A percentile compares a stretch with the other conserved stretches of the same genome.
These are phyloP conservation scores for Phrynocephalus versicolor DNA, from an alignment of 2,113 vertebrate species.

Conservation along the genomic window DNA sequence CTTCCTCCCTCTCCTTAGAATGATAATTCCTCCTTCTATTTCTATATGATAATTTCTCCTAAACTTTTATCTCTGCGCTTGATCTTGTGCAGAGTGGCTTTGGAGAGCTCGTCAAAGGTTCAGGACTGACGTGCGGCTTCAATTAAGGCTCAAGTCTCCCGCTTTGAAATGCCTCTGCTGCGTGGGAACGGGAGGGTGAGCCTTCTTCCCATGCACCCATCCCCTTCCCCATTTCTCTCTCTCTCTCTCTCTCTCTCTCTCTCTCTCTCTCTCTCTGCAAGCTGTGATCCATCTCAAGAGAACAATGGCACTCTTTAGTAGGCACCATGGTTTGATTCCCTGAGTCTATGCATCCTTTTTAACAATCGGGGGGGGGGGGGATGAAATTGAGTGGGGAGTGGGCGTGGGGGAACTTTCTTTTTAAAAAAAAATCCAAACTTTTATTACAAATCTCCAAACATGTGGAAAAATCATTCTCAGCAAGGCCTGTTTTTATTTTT, in stretches of 20 bases:
- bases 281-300: neutral
- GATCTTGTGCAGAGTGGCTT: slow-evolving; percentile 18
- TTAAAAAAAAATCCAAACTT: no score
- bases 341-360: no score
- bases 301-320: no score
- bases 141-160: neutral
- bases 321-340: neutral
- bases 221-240: neutral
- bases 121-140: slow-evolving; percentile 18
- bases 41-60: slow-evolving; percentile 13
- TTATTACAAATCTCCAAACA: no score
- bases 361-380: no score
- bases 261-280: neutral
- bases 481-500: no score
- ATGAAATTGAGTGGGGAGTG: no score
- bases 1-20: neutral
- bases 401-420: no score
- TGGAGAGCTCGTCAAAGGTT: slow-evolving; percentile 16
- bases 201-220: neutral
- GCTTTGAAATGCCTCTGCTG: slow-evolving; percentile 11
- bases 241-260: neutral
- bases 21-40: slow-evolving; percentile 11
- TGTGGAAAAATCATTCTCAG: no score
- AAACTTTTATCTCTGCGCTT: neutral
- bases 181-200: neutral